These are phyloP conservation scores for Ariolimax columbianus DNA, from an alignment of 2,888 invertebrate species.

Conservation along the genomic window DNA sequence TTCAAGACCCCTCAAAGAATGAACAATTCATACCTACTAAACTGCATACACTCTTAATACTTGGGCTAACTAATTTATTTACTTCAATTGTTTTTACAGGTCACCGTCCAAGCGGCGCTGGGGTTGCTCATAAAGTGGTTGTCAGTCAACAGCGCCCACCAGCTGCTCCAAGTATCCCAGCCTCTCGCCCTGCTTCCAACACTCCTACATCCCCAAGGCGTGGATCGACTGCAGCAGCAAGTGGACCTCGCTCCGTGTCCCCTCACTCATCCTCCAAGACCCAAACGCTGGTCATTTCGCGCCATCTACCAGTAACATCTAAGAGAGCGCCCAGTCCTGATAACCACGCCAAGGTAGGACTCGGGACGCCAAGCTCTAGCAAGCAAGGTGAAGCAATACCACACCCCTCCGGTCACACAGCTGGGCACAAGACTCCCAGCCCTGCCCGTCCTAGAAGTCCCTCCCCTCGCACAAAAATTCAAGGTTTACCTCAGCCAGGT, in stretches of 20 bases:
- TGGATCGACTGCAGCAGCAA: conserved; percentile 33
- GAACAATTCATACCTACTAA: no score
- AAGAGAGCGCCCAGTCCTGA: background rate
- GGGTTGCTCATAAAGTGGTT: conserved; percentile 8
- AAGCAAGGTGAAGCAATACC: background rate
- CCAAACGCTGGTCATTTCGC: conserved; percentile 44
- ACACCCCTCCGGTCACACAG: background rate
- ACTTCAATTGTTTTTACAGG: conserved; percentile 13
- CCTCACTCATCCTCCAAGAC: conserved; percentile 37
- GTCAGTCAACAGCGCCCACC: conserved; percentile 24
- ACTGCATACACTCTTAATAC: no score
- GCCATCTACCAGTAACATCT: conserved; percentile 3
- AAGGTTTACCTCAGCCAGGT: background rate
- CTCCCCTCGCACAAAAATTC: conserved; percentile 18
- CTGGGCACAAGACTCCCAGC: conserved; percentile 45
- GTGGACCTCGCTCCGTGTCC: conserved; percentile 3
- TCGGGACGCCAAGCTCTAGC: background rate
- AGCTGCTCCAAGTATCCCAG: conserved; percentile 20
- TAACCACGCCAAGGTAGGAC: conserved; percentile 8
- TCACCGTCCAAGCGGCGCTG: conserved; percentile 22
- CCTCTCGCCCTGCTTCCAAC: conserved; percentile 29
- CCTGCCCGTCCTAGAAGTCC: conserved; percentile 31
- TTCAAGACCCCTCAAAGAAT: no score
- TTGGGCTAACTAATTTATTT: background rate
- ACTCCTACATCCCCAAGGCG: conserved; percentile 49